Evolutionary conservation across 2,113 vertebrate species (phyloP).

Genomic region (Craseonycteris thonglongyai): DNA sequence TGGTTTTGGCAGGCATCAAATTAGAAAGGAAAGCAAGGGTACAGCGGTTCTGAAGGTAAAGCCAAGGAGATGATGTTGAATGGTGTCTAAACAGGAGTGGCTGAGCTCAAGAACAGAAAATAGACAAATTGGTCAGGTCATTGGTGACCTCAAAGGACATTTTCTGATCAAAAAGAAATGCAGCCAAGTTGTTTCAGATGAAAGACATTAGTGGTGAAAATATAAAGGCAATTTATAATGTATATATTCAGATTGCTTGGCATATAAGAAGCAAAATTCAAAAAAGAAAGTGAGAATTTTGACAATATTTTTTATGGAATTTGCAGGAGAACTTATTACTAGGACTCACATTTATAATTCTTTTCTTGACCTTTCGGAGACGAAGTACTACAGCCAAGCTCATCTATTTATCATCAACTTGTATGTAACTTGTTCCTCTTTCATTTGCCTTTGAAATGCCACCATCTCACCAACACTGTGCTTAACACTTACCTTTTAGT

Average conservation of each 20-base stretch:
- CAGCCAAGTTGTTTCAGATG: neutral
- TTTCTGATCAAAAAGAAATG: neutral
- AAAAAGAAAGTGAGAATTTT: neutral
- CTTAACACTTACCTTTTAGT: neutral
- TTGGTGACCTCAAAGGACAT: neutral
- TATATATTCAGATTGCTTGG: neutral
- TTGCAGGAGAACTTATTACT: neutral
- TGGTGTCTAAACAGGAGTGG: neutral
- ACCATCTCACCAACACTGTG: neutral
- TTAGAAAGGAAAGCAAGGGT: neutral
- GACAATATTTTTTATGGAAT: neutral
- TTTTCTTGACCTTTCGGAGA: constrained; percentile 37
- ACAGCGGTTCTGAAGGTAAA: neutral
- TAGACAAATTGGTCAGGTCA: neutral
- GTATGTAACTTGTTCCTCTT: neutral
- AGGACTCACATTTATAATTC: neutral
- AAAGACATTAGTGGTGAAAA: neutral
- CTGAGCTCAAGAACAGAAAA: neutral
- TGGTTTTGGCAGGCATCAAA: neutral
- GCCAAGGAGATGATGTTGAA: neutral
- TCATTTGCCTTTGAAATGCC: constrained; percentile 25
- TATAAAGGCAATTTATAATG: neutral
- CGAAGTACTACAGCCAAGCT: neutral
- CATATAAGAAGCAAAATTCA: neutral
- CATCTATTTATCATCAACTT: neutral